Evolutionary conservation across 1,140 invertebrate genomes (phyloP), one percentile per base, ranked within the genome.

Genomic region (Vollenhovia emeryi): DNA sequence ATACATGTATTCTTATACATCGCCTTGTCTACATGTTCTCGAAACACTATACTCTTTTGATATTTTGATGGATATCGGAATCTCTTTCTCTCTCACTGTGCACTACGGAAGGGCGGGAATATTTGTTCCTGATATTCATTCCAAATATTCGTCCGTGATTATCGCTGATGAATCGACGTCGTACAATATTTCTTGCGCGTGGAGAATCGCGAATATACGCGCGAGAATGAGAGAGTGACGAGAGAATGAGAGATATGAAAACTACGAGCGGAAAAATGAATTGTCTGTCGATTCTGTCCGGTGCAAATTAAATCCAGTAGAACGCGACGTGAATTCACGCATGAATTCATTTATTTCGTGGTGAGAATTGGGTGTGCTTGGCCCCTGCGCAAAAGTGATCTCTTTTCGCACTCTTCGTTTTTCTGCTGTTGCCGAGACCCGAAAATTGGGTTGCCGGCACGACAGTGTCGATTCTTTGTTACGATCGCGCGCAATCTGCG

Each of bases 401-500:
- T 24, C 13, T 5, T 24, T 60, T 74, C 40, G 30, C 13, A 27
- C 52, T 27, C 9, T 36, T 21, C 18, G 9, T 71, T 43, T 71
- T 84, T 40, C n/a, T 40, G 15, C 13, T 18, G 24, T 52, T 60
- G 30, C 11, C 55, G 40, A 33, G 45, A 74, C 6, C 27, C 62
- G 86, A 88, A 85, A 87, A 87, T 87, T 88, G 87, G 80, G 15
- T 78, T 79, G 57, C 18, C 30, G 30, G 27, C 21, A 64, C 30
- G 64, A 27, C 30, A 50, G 52, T 45, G 57, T 75, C 86, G 80
- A 88, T 88, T 87, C 84, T 68, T 52, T 52, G 76, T 68, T 52
- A 69, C 30, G 15, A 88, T 84, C 48, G 18, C 8, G 43, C 11
- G 21, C 13, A n/a, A 50, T 18, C 68, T 43, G 6, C 13, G 15